These are phyloP conservation scores for Linnaemya vulpina DNA, from an alignment of 2,888 invertebrate species.

Conservation along the genomic window DNA sequence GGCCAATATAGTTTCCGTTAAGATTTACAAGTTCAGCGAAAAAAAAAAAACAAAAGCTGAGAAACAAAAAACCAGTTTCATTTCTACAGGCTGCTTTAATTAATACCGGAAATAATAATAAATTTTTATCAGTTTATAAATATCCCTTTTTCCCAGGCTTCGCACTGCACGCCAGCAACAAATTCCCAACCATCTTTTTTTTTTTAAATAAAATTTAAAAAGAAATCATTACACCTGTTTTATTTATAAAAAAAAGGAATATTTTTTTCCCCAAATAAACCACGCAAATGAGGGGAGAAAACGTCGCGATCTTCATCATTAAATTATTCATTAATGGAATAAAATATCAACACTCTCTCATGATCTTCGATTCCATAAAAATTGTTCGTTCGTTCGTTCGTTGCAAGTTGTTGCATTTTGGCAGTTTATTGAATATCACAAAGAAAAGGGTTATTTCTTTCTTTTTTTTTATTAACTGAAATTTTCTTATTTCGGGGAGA, in stretches of 20 bases:
- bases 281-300: not conserved
- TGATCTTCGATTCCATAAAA: constrained; percentile 59
- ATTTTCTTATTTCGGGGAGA: constrained; percentile 33
- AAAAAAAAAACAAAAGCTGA: constrained; percentile 1
- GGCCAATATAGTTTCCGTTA: constrained; percentile 18
- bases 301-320: constrained; percentile 62
- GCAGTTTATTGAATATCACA: constrained; percentile 5
- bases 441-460: constrained; percentile 66
- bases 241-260: not conserved
- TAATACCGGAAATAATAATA: constrained; percentile 67
- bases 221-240: constrained; percentile 72
- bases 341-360: constrained; percentile 69
- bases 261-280: not conserved
- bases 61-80: not conserved
- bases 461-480: constrained; percentile 6
- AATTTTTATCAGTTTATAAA: constrained; percentile 61
- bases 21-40: no score
- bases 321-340: constrained; percentile 69
- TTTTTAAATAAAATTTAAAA: constrained; percentile 22
- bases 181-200: constrained; percentile 22
- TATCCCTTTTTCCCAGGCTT: constrained; percentile 57
- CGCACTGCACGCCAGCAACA: not conserved
- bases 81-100: constrained; percentile 45
- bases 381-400: constrained; percentile 30
- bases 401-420: constrained; percentile 49